A percentile compares a stretch with the other conserved stretches of the same genome.
phyloP scores from a whole-genome alignment of 2,888 invertebrate genomes.

The Caradrina clavipalpis region DNA sequence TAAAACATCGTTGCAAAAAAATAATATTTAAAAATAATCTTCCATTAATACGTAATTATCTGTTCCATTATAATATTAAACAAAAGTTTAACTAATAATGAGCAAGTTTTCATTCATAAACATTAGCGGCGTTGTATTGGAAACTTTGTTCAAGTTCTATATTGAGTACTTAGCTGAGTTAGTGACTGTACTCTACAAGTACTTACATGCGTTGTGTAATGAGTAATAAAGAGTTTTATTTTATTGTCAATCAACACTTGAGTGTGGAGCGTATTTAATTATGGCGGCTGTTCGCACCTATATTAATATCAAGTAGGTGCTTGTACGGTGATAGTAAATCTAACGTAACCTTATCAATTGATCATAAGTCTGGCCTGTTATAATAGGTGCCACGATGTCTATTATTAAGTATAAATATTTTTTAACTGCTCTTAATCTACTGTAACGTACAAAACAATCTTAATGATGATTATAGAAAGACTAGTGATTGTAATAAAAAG shows the following conservation, averaged over 20 bases:
- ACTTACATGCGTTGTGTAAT: constrained; percentile 63
- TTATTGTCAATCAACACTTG: constrained; percentile 69
- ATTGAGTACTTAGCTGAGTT: constrained; percentile 5
- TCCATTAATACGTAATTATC: background rate
- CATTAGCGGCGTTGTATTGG: constrained; percentile 6
- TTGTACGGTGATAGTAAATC: constrained; percentile 45
- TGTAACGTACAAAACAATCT: background rate
- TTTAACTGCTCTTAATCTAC: background rate
- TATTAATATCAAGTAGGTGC: constrained; percentile 60
- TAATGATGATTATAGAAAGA: background rate
- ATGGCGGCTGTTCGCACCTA: constrained; percentile 59
- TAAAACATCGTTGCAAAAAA: too few relatives aligned
- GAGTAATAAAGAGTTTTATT: constrained; percentile 67
- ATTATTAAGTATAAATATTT: constrained; percentile 10
- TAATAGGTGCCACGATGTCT: constrained; percentile 17
- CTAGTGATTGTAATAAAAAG: background rate
- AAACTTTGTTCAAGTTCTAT: constrained; percentile 15
- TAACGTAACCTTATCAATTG: constrained; percentile 39
- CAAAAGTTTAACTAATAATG: constrained; percentile 16
- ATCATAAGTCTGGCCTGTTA: constrained; percentile 15
- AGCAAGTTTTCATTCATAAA: constrained; percentile 11
- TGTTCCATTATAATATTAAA: constrained; percentile 11
- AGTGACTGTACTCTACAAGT: constrained; percentile 38
- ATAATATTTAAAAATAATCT: background rate
- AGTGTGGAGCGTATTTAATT: constrained; percentile 67